Conservation (phyloP, 2,113 vertebrate species). For the Tetrao urogallus region DNA sequence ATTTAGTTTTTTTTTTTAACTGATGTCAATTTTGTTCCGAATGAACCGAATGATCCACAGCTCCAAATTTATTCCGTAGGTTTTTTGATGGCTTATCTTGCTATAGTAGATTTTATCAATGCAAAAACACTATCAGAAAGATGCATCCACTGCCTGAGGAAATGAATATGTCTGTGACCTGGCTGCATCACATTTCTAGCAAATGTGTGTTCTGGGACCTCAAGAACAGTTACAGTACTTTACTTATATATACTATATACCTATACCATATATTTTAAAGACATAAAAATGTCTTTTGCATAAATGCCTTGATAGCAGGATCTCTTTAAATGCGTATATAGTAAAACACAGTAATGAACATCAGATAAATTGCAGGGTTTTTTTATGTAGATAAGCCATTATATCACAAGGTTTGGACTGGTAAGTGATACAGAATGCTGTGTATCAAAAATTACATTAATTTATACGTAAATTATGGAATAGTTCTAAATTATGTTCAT, state of each 20-base stretch:
- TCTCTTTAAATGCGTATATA: not conserved
- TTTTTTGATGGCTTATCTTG: not conserved
- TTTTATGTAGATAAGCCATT: not conserved
- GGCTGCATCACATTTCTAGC: not conserved
- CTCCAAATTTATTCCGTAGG: not conserved
- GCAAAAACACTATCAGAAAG: not conserved
- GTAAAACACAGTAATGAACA: not conserved
- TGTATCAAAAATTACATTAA: not conserved
- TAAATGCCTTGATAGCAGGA: not conserved
- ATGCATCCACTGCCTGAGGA: not conserved
- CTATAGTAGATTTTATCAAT: not conserved
- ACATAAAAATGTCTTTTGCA: not conserved
- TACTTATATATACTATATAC: not conserved
- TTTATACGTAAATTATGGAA: not conserved
- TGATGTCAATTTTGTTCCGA: not conserved
- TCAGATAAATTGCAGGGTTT: not conserved
- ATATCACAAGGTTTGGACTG: not conserved
- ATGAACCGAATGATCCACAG: not conserved
- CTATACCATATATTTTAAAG: not conserved
- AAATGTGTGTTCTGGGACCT: not conserved
- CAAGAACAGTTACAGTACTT: not conserved
- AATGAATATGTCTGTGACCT: not conserved
- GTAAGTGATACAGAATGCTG: not conserved
- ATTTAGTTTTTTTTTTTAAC: not conserved
- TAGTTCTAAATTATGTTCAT: not conserved